These are phyloP conservation scores for Ormyrus pomaceus DNA, from an alignment of 2,888 invertebrate species.

Conservation along the genomic window DNA sequence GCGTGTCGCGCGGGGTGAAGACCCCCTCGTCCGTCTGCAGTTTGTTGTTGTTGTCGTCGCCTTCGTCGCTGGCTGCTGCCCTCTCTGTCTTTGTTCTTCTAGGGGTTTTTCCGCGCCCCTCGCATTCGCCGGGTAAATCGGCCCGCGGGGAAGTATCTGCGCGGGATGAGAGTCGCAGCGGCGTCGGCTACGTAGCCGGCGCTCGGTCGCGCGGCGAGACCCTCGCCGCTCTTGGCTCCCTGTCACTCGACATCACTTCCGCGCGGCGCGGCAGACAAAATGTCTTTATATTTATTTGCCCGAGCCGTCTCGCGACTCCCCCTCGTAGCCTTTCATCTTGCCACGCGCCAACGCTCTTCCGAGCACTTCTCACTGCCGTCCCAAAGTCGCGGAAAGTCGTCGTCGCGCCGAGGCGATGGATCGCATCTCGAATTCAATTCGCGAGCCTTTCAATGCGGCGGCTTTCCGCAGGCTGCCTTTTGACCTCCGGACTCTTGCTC, in stretches of 20 bases:
- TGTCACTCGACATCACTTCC: constrained; percentile 45
- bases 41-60: constrained; percentile 27
- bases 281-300: constrained; percentile 43
- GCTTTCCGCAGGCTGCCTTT: not conserved
- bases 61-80: constrained; percentile 28
- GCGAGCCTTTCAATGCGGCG: constrained; percentile 1
- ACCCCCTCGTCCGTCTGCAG: constrained; percentile 30
- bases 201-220: not conserved
- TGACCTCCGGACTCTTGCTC: not conserved
- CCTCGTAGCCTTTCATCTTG: constrained; percentile 37
- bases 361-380: not conserved
- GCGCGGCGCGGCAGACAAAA: constrained; percentile 13
- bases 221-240: constrained; percentile 4
- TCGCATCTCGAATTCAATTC: constrained; percentile 26
- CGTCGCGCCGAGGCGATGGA: constrained; percentile 12
- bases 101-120: not conserved
- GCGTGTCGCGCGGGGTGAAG: constrained; percentile 6
- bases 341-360: not conserved
- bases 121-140: not conserved
- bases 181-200: not conserved
- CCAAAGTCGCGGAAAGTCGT: too few species aligned
- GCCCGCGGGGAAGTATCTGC: too few species aligned
- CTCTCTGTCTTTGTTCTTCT: constrained; percentile 28
- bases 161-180: not conserved
- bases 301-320: not conserved